Conservation (phyloP, 2,797 vertebrate genomes). For the Trichosurus vulpecula region DNA sequence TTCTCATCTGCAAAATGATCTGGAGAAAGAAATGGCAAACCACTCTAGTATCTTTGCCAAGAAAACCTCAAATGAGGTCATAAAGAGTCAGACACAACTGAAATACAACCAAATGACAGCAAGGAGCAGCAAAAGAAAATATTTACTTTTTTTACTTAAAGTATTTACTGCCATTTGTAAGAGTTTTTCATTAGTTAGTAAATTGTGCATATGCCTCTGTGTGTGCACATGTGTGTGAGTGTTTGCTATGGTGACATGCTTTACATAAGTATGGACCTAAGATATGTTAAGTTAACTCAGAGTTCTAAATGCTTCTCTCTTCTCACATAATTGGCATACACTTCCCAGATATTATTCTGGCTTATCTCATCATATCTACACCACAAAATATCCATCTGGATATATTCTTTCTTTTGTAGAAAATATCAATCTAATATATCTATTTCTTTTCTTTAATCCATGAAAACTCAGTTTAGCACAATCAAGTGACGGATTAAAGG, state of each 20-base stretch:
- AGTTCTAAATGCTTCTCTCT: conserved; percentile 40
- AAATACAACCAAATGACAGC: neutral
- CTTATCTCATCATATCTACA: conserved; percentile 48
- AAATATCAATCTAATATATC: too few relatives aligned
- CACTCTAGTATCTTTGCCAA: neutral
- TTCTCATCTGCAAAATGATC: neutral
- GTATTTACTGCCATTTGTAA: neutral
- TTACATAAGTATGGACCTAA: neutral
- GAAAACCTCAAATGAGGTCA: neutral
- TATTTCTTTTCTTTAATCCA: too few relatives aligned
- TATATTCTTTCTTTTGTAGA: conserved; percentile 57
- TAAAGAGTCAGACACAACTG: neutral
- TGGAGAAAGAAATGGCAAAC: neutral
- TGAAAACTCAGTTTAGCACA: conserved; percentile 51
- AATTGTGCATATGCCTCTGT: conserved; percentile 10
- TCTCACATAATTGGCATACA: conserved; percentile 17
- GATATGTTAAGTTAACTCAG: neutral
- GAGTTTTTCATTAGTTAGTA: neutral
- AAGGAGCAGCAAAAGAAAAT: neutral
- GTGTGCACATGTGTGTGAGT: neutral
- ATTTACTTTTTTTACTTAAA: neutral
- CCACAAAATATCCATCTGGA: conserved; percentile 33
- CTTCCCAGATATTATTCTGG: conserved; percentile 37
- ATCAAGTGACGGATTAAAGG: conserved; percentile 49
- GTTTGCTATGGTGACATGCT: neutral